These are phyloP conservation scores for Xylophagus ater DNA, from an alignment of 2,888 invertebrate species.

Conservation along the genomic window DNA sequence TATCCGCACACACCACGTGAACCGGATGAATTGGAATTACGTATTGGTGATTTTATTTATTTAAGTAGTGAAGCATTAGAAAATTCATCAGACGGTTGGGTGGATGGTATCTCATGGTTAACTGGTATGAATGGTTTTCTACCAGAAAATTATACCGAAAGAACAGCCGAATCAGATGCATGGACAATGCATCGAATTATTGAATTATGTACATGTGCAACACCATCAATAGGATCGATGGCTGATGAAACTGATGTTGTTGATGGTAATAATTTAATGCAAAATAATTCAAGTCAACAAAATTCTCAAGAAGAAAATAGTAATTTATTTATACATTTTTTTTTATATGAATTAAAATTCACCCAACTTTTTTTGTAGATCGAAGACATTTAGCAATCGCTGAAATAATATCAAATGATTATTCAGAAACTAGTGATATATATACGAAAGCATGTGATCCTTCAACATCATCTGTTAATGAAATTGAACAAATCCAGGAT, in stretches of 20 bases:
- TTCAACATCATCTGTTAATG: constrained; percentile 5
- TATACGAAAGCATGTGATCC: constrained; percentile 7
- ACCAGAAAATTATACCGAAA: constrained; percentile 70
- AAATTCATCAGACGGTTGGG: constrained; percentile 75
- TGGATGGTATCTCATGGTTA: constrained; percentile 51
- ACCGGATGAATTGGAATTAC: constrained; percentile 73
- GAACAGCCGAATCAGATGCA: constrained; percentile 79
- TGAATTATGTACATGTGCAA: constrained; percentile 40
- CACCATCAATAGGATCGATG: constrained; percentile 33
- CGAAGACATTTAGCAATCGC: too few species aligned
- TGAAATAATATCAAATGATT: not conserved
- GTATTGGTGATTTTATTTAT: constrained; percentile 78
- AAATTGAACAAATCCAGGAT: too few species aligned
- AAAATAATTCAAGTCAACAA: not conserved
- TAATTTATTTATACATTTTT: too few species aligned
- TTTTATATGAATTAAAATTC: too few species aligned
- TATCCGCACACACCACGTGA: constrained; percentile 64
- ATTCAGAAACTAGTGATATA: not conserved
- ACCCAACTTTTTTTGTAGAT: too few species aligned
- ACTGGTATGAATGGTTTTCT: constrained; percentile 61
- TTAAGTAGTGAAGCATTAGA: constrained; percentile 62
- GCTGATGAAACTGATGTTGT: constrained; percentile 34
- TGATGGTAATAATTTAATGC: constrained; percentile 24
- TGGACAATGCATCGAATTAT: constrained; percentile 78
- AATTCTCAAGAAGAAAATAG: constrained; percentile 1